Percentiles rank a stretch among this genome's conserved stretches.
Conservation (phyloP, 2,888 invertebrate genomes). For the Notodonta dromedarius region DNA sequence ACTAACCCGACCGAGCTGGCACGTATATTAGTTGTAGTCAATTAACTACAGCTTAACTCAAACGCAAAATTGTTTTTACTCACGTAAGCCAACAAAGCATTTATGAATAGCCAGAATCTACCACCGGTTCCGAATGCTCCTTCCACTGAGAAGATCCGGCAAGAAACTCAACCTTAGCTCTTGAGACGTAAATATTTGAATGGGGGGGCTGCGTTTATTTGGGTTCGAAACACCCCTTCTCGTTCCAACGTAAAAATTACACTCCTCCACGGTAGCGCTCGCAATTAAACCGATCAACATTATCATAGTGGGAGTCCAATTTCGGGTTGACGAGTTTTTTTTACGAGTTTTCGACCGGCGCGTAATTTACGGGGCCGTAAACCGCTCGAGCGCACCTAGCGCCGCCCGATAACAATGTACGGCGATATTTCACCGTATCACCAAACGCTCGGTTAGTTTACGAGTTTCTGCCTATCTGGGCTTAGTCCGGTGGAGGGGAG, state of each 20-base stretch:
- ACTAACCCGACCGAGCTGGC: too few species aligned
- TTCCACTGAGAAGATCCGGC: too few species aligned
- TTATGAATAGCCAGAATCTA: too few species aligned
- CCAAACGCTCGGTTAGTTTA: slow-evolving; percentile 21
- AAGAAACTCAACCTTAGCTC: too few species aligned
- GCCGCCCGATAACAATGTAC: slow-evolving; percentile 55
- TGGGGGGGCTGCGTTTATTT: too few species aligned
- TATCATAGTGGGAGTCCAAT: slow-evolving; percentile 77
- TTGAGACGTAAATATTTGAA: too few species aligned
- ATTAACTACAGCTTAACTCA: too few species aligned
- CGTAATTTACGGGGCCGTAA: slow-evolving; percentile 76
- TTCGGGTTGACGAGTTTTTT: slow-evolving; percentile 79
- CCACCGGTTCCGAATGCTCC: too few species aligned
- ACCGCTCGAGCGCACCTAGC: slow-evolving; percentile 43
- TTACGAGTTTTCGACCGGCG: slow-evolving; percentile 76
- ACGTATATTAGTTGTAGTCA: too few species aligned
- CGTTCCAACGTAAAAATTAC: slow-evolving; percentile 13
- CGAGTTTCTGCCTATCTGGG: slow-evolving; percentile 4
- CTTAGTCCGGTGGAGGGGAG: background rate
- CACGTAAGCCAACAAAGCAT: too few species aligned
- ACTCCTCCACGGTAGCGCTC: slow-evolving; percentile 32
- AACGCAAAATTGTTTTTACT: too few species aligned
- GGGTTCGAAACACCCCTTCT: too few species aligned
- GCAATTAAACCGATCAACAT: slow-evolving; percentile 71
- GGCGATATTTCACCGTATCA: slow-evolving; percentile 36